These are phyloP conservation scores for Gadopsis marmoratus DNA, from an alignment of 2,797 vertebrate species.

Conservation along the genomic window DNA sequence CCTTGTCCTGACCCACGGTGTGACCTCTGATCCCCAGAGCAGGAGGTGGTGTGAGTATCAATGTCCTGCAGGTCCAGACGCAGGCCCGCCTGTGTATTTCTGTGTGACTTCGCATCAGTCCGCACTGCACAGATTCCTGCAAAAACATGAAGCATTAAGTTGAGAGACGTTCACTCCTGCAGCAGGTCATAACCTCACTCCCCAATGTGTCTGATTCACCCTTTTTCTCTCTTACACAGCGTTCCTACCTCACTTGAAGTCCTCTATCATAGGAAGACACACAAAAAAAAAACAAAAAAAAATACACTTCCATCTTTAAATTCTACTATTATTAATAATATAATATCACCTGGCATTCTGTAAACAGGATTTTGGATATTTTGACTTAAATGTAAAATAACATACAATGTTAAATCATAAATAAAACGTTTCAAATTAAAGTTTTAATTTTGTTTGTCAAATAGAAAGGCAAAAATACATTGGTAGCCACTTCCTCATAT, in stretches of 20 bases:
- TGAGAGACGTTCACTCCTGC: conserved; percentile 40
- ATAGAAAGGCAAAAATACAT: not conserved
- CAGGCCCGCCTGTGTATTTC: conserved; percentile 35
- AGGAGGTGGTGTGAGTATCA: conserved; percentile 24
- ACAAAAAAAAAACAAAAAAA: not conserved
- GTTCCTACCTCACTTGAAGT: not conserved
- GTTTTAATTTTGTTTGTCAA: not conserved
- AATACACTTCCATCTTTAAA: not conserved
- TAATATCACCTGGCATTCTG: not conserved
- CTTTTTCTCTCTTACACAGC: not conserved
- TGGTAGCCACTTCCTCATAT: not conserved
- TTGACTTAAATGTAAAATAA: not conserved
- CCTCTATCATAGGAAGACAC: not conserved
- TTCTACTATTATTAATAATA: not conserved
- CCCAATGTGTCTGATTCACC: not conserved
- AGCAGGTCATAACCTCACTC: not conserved
- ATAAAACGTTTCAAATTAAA: not conserved
- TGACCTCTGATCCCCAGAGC: conserved; percentile 40
- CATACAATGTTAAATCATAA: not conserved
- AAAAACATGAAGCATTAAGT: conserved; percentile 52
- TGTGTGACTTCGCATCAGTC: conserved; percentile 26
- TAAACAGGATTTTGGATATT: not conserved
- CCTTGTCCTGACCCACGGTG: conserved; percentile 23
- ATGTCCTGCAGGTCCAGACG: conserved; percentile 38
- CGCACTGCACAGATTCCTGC: conserved; percentile 57